Evolutionary conservation across 2,113 vertebrate genomes (phyloP), one percentile per base, ranked within the genome.

Genomic region (Rhagologus leucostigma): DNA sequence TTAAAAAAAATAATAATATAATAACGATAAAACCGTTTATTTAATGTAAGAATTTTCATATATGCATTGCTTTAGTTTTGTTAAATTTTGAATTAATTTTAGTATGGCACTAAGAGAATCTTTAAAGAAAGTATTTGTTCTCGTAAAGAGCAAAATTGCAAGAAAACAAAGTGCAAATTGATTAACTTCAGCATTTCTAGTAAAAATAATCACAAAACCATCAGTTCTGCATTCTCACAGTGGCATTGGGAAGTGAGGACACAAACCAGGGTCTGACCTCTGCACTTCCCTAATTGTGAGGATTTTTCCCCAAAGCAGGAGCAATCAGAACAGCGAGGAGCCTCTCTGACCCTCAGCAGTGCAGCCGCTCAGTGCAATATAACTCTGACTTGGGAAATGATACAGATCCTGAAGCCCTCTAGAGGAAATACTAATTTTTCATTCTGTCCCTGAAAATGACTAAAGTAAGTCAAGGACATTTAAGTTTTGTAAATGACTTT

Each of bases 351-450:
- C 57, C 60, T 59, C 55, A 10, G 6, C 7, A 67, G 57, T 63
- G 47, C 55, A 84, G 56, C 68, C 41, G 22, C 70, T 91, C 46
- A 11, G n/a, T 22, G 73, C 78, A 78, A 3, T 39, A 3, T 4
- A 57, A 39, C 50, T 81, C n/a, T 47, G 60, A 39, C 77, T 91
- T 71, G 52, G 75, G 77, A n/a, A 93, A 76, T 89, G 67, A 39
- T 42, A 32, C 7, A 95, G 87, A 85, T 62, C 84, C 84, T 85
- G 95, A 89, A 97, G 93, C 95, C 90, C 93, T 95, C 92, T 94
- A 95, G 78, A 96, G 92, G 93, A 93, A 96, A 91, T 52, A 67
- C 33, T 81, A 41, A 89, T 94, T 91, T 96, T 69, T 96, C 87
- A 80, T 86, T 42, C 68, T 80, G 64, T 84, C 89, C 63, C 80